phyloP scores from a whole-genome alignment of 2,113 vertebrate species.

The Ceuthmochares aereus region DNA sequence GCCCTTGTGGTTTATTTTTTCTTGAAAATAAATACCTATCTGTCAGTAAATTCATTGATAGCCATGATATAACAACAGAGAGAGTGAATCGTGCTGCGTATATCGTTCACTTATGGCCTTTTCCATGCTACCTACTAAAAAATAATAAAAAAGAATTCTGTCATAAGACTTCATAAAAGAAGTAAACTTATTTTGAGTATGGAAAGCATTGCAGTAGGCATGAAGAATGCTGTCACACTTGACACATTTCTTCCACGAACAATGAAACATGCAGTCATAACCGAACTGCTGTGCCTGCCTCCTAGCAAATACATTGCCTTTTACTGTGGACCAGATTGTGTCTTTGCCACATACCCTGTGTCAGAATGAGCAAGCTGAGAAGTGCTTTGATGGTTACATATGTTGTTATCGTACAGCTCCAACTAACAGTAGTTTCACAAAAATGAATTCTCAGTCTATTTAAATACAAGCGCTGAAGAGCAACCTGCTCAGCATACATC shows the following conservation, averaged over 20 bases:
- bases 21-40: not conserved
- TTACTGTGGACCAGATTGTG: constrained; percentile 46
- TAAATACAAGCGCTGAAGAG: not conserved
- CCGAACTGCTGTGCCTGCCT: constrained; percentile 25
- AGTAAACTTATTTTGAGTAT: not conserved
- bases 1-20: not conserved
- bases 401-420: not conserved
- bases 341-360: constrained; percentile 31
- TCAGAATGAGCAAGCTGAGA: constrained; percentile 55
- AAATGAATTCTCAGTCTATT: constrained; percentile 2
- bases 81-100: not conserved
- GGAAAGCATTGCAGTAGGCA: not conserved
- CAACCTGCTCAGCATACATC: not conserved
- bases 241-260: constrained; percentile 5
- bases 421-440: not conserved
- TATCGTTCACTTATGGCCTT: not conserved
- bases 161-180: not conserved
- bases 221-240: constrained; percentile 19
- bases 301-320: constrained; percentile 7
- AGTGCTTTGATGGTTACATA: constrained; percentile 43
- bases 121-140: not conserved
- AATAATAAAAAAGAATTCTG: not conserved
- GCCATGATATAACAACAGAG: not conserved
- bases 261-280: constrained; percentile 44
- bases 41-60: not conserved